phyloP scores from a whole-genome alignment of 2,113 vertebrate genomes.

The Salvelinus namaycush region DNA sequence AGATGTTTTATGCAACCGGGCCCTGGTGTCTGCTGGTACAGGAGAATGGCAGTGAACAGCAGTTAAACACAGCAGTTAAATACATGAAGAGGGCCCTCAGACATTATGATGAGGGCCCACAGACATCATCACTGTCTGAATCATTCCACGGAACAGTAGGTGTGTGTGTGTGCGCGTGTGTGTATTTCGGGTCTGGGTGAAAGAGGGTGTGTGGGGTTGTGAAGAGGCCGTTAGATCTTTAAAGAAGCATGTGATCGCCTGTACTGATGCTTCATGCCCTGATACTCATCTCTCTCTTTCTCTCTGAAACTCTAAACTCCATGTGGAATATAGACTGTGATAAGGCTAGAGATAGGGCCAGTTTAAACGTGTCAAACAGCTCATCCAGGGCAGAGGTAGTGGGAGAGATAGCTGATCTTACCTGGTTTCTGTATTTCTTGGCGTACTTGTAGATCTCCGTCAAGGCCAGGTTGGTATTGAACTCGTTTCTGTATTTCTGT shows the following conservation, averaged over 20 bases:
- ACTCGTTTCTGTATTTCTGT: slow-evolving; percentile 95
- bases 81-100: slow-evolving; percentile 57
- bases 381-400: slow-evolving; percentile 15
- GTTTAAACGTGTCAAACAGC: slow-evolving; percentile 45
- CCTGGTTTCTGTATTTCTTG: slow-evolving; percentile 95
- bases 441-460: slow-evolving; percentile 97
- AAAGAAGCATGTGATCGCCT: slow-evolving; percentile 11
- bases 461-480: slow-evolving; percentile 96
- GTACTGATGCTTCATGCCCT: slow-evolving; percentile 21
- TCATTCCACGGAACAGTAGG: slow-evolving; percentile 48
- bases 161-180: not conserved
- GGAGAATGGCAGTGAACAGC: slow-evolving; percentile 58
- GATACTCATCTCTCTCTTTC: not conserved
- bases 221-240: slow-evolving; percentile 19
- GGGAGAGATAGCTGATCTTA: slow-evolving; percentile 46
- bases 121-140: slow-evolving; percentile 58
- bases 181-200: not conserved
- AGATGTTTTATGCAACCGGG: too few relatives aligned
- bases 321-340: slow-evolving; percentile 12
- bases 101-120: slow-evolving; percentile 36
- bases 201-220: not conserved
- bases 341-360: slow-evolving; percentile 26
- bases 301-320: slow-evolving; percentile 25
- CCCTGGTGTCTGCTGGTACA: slow-evolving; percentile 59
- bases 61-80: slow-evolving; percentile 52